Conservation (phyloP, 2,113 vertebrate genomes). For the Rhinolophus sinicus region DNA sequence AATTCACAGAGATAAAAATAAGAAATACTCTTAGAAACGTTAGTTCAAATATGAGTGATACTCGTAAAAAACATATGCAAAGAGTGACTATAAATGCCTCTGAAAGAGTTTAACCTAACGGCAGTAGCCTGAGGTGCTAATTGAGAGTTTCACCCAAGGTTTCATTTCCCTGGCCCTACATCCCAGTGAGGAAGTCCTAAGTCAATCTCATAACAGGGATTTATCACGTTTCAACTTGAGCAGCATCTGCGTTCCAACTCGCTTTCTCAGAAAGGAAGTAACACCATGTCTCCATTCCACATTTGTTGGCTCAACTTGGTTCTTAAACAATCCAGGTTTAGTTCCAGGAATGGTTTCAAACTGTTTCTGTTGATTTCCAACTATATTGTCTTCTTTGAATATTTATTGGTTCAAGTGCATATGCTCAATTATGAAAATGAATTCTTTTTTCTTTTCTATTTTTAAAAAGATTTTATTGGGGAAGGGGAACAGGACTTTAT, state of each 20-base stretch:
- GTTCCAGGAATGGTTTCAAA: constrained; percentile 28
- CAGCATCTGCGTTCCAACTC: background rate
- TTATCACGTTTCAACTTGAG: background rate
- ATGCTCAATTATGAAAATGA: constrained; percentile 51
- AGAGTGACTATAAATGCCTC: background rate
- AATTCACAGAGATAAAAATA: constrained; percentile 30
- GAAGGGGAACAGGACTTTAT: no score
- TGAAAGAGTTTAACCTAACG: background rate
- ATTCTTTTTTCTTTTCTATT: background rate
- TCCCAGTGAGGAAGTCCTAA: background rate
- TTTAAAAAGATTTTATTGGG: no score
- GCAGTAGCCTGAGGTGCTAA: background rate
- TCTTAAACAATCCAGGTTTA: background rate
- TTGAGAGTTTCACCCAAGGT: background rate
- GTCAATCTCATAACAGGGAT: background rate
- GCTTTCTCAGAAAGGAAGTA: background rate
- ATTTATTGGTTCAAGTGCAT: constrained; percentile 18
- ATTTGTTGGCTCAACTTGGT: background rate
- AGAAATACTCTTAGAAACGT: background rate
- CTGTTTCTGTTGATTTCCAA: constrained; percentile 34
- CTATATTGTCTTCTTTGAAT: constrained; percentile 27
- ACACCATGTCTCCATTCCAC: background rate
- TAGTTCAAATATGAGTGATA: background rate
- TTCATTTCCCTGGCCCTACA: background rate
- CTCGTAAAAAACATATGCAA: background rate